These are phyloP conservation scores for Mythimna lalbum DNA, from an alignment of 2,888 invertebrate species.

Conservation along the genomic window DNA sequence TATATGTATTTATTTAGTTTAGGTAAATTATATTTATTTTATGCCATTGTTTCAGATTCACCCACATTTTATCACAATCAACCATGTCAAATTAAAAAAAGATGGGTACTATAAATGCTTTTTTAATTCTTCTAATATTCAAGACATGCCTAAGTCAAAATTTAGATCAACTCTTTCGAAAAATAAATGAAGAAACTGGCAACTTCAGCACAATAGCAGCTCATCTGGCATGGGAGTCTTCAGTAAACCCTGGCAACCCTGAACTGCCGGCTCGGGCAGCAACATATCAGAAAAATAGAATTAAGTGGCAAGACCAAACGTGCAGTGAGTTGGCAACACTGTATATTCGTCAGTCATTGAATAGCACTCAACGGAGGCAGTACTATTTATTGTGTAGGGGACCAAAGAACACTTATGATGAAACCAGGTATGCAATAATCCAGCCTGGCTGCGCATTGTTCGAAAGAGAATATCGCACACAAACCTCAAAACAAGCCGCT, in stretches of 20 bases:
- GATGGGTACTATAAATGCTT: conserved; percentile 44
- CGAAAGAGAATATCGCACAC: no score
- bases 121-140: conserved; percentile 34
- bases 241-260: conserved; percentile 74
- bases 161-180: conserved; percentile 72
- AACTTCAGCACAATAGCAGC: conserved; percentile 80
- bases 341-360: conserved; percentile 70
- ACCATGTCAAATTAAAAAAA: conserved; percentile 32
- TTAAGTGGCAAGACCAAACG: conserved; percentile 77
- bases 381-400: conserved; percentile 92
- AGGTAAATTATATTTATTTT: no score
- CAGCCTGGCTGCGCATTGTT: no score
- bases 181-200: conserved; percentile 76
- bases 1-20: no score
- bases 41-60: conserved; percentile 41
- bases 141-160: conserved; percentile 63
- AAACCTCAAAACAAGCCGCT: no score
- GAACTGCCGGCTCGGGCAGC: conserved; percentile 70
- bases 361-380: conserved; percentile 86
- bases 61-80: neutral
- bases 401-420: conserved; percentile 89
- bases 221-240: conserved; percentile 82
- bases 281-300: conserved; percentile 73
- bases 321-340: conserved; percentile 75
- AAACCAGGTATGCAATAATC: conserved; percentile 84